Conservation (phyloP, 2,113 vertebrate species). For the Choloepus hoffmanni region DNA sequence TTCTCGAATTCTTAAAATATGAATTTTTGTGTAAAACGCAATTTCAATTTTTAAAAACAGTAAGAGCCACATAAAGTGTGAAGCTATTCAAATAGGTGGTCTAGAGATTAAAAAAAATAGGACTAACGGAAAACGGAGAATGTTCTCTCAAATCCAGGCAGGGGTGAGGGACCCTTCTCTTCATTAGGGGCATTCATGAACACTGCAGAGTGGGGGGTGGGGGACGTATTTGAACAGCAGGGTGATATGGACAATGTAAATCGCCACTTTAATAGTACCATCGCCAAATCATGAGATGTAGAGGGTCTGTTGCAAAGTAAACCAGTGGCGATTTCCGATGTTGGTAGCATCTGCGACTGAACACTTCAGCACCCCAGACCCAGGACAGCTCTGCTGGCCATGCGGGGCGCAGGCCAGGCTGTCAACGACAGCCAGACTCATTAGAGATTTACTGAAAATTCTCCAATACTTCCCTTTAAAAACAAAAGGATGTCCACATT, state of each 20-base stretch:
- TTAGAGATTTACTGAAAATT: constrained; percentile 79
- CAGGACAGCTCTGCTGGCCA: constrained; percentile 78
- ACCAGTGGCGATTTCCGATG: constrained; percentile 39
- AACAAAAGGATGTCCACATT: constrained; percentile 74
- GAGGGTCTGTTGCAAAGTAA: constrained; percentile 64
- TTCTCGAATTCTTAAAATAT: constrained; percentile 40
- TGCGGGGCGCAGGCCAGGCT: constrained; percentile 52
- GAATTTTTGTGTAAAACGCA: constrained; percentile 45
- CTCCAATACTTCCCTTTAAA: constrained; percentile 74
- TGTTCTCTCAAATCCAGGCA: neutral
- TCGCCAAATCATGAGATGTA: constrained; percentile 58
- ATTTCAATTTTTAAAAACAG: constrained; percentile 59
- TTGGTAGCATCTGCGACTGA: neutral
- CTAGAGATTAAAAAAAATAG: neutral
- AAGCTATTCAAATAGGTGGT: neutral
- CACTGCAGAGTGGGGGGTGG: neutral
- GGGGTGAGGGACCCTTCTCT: neutral
- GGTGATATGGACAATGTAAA: constrained; percentile 37
- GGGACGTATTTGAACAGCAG: neutral
- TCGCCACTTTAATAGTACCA: constrained; percentile 21
- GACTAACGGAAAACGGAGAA: neutral
- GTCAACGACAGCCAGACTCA: constrained; percentile 71
- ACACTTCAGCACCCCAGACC: constrained; percentile 78
- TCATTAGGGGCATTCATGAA: neutral
- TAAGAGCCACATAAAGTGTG: constrained; percentile 35